Evolutionary conservation across 1,140 invertebrate genomes (phyloP).

Genomic region (Solen grandis): DNA sequence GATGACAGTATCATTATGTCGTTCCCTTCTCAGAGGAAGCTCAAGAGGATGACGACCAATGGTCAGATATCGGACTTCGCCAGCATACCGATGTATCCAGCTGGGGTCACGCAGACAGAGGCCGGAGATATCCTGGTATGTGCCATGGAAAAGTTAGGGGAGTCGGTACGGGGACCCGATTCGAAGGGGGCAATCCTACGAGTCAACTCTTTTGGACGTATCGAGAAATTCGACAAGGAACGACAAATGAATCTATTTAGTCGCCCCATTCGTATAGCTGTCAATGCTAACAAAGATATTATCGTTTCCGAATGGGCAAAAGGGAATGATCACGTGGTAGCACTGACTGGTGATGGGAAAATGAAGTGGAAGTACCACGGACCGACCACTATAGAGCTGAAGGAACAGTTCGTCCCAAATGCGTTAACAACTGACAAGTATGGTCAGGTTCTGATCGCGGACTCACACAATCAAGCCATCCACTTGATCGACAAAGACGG

Average conservation of each 20-base stretch:
- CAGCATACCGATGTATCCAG: conserved; percentile 45
- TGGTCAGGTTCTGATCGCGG: conserved; percentile 42
- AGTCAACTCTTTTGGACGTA: conserved; percentile 39
- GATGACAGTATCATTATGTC: conserved; percentile 51
- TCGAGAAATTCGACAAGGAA: conserved; percentile 50
- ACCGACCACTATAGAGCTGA: conserved; percentile 33
- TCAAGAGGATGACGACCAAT: conserved; percentile 35
- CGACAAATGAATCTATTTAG: conserved; percentile 24
- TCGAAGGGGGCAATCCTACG: conserved; percentile 50
- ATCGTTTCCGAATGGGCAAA: conserved; percentile 52
- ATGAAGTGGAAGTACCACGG: conserved; percentile 50
- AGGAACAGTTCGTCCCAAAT: conserved; percentile 41
- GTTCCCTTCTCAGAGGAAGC: conserved; percentile 43
- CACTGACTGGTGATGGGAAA: conserved; percentile 33
- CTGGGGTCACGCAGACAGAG: conserved; percentile 36
- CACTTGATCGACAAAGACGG: conserved; percentile 51
- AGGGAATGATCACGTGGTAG: conserved; percentile 48
- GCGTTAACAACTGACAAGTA: conserved; percentile 47
- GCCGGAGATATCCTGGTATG: conserved; percentile 39
- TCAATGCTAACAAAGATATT: conserved; percentile 49
- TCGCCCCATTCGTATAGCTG: conserved; percentile 35
- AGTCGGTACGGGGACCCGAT: conserved; percentile 33
- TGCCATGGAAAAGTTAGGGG: conserved; percentile 48
- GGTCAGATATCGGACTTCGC: conserved; percentile 49
- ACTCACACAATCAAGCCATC: conserved; percentile 40